Evolutionary conservation across 2,888 invertebrate species (phyloP).

Genomic region (Eristalis pertinax): DNA sequence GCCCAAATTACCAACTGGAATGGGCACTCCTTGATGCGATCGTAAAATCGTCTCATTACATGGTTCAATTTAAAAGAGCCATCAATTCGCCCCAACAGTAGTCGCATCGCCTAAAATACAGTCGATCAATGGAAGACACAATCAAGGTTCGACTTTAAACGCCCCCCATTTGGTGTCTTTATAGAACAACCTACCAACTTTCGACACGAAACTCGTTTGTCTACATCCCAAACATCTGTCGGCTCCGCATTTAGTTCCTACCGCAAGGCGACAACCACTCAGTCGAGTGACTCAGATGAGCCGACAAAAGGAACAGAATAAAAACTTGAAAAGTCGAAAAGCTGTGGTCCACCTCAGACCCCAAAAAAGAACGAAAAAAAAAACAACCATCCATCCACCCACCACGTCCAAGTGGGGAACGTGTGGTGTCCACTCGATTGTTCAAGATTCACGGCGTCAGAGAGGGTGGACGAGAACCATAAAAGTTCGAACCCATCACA

Average conservation of each 20-base stretch:
- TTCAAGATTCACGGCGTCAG: slow-evolving; percentile 41
- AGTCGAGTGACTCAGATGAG: background rate
- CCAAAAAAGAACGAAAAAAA: no score
- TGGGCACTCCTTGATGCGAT: background rate
- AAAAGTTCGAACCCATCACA: background rate
- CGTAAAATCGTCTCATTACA: background rate
- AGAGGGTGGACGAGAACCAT: background rate
- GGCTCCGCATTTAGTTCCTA: background rate
- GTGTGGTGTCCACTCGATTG: background rate
- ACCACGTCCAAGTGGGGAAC: background rate
- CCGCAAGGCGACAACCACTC: background rate
- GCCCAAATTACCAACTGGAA: background rate
- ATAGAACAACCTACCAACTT: background rate
- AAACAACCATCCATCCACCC: background rate
- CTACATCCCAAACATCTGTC: background rate
- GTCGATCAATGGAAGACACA: background rate
- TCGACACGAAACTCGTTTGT: background rate
- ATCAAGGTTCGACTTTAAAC: background rate
- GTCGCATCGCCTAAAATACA: background rate
- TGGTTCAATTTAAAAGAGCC: background rate
- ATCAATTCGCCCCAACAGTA: background rate
- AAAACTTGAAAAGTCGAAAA: background rate
- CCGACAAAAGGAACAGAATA: background rate
- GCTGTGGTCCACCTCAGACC: background rate
- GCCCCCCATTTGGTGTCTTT: background rate